A percentile compares a stretch with the other conserved stretches of the same genome.
phyloP scores from a whole-genome alignment of 1,140 invertebrate species.

The Periplaneta americana region DNA sequence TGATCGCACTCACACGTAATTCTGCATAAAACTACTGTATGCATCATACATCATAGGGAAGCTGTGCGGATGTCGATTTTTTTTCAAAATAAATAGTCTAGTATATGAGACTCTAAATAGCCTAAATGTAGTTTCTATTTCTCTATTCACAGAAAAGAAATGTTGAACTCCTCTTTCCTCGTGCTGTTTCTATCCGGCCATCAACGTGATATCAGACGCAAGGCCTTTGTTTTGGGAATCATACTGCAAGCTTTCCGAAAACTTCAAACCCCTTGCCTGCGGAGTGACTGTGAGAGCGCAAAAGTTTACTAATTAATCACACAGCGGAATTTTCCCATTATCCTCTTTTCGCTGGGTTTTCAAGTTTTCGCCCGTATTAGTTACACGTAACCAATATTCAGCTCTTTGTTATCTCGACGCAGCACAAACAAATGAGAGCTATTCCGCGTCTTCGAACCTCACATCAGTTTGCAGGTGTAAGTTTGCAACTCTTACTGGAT shows the following conservation, averaged over 20 bases:
- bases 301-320: neutral
- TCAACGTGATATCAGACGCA: neutral
- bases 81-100: too few relatives aligned
- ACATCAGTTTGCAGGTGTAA: too few relatives aligned
- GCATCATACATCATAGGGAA: too few relatives aligned
- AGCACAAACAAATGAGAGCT: neutral
- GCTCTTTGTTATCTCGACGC: neutral
- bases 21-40: too few relatives aligned
- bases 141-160: neutral
- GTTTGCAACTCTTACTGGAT: too few relatives aligned
- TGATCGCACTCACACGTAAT: too few relatives aligned
- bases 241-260: neutral
- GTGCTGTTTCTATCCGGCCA: neutral
- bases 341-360: neutral
- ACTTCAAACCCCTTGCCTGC: neutral
- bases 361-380: neutral
- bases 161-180: neutral
- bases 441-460: neutral
- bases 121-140: neutral
- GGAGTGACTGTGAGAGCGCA: too few relatives aligned
- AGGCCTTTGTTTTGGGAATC: neutral
- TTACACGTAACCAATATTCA: neutral
- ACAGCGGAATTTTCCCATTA: neutral
- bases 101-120: neutral
- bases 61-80: too few relatives aligned